A percentile compares a stretch with the other conserved stretches of the same genome.
Evolutionary conservation across 1,140 invertebrate genomes (phyloP).

Genomic region (Zaprionus ornatus): DNA sequence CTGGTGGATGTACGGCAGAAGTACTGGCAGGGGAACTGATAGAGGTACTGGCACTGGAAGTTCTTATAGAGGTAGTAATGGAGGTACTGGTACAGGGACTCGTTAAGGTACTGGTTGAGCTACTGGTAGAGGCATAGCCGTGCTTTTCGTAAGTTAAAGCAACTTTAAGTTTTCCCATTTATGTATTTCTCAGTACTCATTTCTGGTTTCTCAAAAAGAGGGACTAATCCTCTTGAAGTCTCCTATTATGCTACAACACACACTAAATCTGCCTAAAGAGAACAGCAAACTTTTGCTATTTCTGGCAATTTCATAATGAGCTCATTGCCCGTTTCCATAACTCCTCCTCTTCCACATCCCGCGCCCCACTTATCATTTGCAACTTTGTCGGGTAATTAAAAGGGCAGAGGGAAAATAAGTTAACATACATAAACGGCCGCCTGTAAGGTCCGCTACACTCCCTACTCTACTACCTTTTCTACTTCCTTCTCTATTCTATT

Average conservation of each 20-base stretch:
- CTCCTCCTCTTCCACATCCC: neutral
- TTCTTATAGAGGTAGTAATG: too few relatives aligned
- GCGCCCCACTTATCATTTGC: constrained; percentile 1
- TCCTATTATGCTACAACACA: neutral
- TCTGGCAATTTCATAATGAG: constrained; percentile 42
- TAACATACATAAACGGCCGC: constrained; percentile 30
- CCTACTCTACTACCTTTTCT: neutral
- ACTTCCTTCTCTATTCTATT: neutral
- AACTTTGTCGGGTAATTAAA: constrained; percentile 42
- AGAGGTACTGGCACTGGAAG: too few relatives aligned
- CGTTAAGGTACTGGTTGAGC: too few relatives aligned
- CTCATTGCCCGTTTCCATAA: constrained; percentile 17
- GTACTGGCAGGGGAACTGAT: too few relatives aligned
- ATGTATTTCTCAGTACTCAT: too few relatives aligned
- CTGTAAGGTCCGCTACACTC: too few relatives aligned
- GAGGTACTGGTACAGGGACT: too few relatives aligned
- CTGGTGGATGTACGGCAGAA: too few relatives aligned
- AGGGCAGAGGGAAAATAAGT: constrained; percentile 20
- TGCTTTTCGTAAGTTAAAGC: too few relatives aligned
- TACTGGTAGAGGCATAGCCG: too few relatives aligned
- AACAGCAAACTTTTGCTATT: constrained; percentile 1
- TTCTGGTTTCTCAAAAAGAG: too few relatives aligned
- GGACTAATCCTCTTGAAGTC: neutral
- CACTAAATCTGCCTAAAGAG: neutral
- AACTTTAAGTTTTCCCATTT: too few relatives aligned